A percentile compares a stretch with the other conserved stretches of the same genome.
These are phyloP conservation scores for Zenarchopterus dispar DNA, from an alignment of 2,797 vertebrate genomes.

Conservation along the genomic window DNA sequence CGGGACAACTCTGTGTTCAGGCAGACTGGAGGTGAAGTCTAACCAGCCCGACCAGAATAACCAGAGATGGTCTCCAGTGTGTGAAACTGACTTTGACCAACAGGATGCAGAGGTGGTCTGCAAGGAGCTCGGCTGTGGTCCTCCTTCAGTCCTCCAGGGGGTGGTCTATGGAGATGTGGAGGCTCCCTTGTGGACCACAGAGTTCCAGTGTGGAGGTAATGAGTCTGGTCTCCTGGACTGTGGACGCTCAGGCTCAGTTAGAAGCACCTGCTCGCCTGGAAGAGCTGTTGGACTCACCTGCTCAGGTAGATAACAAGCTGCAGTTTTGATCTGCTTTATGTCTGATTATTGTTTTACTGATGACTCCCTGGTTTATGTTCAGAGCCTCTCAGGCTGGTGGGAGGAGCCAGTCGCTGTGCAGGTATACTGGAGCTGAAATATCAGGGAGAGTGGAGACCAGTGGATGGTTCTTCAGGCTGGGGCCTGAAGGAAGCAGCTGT, in stretches of 20 bases:
- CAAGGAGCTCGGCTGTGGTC: too few species aligned
- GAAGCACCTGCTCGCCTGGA: conserved; percentile 12
- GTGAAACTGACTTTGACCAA: conserved; percentile 4
- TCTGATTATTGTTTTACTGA: not conserved
- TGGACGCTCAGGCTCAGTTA: not conserved
- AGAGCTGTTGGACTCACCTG: conserved; percentile 21
- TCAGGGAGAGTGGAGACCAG: too few species aligned
- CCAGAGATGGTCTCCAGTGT: not conserved
- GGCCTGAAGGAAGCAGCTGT: too few species aligned
- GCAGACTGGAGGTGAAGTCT: conserved; percentile 5
- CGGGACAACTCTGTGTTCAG: conserved; percentile 10
- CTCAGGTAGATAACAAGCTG: conserved; percentile 1
- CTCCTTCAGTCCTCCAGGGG: too few species aligned
- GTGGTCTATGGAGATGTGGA: not conserved
- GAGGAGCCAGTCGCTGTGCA: too few species aligned
- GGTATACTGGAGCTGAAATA: too few species aligned
- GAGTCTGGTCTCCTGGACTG: conserved; percentile 33
- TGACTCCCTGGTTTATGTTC: too few species aligned
- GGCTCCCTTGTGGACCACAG: not conserved
- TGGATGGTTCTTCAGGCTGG: too few species aligned
- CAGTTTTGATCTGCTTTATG: not conserved
- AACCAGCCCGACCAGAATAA: not conserved
- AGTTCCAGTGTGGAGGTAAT: not conserved
- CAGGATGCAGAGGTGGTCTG: too few species aligned
- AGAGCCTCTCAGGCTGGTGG: too few species aligned